These are phyloP conservation scores for Ataeniobius toweri DNA, from an alignment of 2,797 vertebrate genomes.

Conservation along the genomic window DNA sequence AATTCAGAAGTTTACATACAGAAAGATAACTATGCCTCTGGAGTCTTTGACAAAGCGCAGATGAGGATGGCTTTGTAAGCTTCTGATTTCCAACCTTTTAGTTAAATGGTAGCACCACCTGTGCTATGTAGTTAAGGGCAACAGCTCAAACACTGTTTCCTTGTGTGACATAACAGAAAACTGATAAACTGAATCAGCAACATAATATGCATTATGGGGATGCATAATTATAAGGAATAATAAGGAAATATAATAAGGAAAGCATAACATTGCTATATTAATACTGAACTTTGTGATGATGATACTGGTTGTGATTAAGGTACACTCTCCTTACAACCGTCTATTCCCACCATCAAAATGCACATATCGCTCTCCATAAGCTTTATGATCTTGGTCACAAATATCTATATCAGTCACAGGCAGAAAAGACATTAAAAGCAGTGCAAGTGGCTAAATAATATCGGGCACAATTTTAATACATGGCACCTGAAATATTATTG, in stretches of 20 bases:
- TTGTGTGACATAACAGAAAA: not conserved
- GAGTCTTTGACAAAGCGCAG: too few species aligned
- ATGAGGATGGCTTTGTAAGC: not conserved
- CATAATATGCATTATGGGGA: not conserved
- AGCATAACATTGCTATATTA: not conserved
- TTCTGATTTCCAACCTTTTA: not conserved
- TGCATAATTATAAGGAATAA: not conserved
- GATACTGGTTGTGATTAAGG: not conserved
- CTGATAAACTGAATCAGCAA: not conserved
- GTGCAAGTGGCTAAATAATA: not conserved
- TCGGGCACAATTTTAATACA: not conserved
- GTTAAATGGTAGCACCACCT: not conserved
- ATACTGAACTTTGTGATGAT: not conserved
- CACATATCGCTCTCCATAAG: not conserved
- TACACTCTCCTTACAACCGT: not conserved
- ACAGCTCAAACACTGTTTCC: not conserved
- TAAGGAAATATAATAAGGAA: too few species aligned
- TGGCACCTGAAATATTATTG: not conserved
- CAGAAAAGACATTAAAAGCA: not conserved
- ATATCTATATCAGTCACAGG: not conserved
- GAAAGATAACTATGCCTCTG: too few species aligned
- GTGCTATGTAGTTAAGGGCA: not conserved
- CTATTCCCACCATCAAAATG: not conserved
- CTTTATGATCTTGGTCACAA: not conserved
- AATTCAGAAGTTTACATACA: not conserved